Base-by-base conservation (phyloP, 2,888 invertebrate genomes). In the Gasteruption jaculator region DNA sequence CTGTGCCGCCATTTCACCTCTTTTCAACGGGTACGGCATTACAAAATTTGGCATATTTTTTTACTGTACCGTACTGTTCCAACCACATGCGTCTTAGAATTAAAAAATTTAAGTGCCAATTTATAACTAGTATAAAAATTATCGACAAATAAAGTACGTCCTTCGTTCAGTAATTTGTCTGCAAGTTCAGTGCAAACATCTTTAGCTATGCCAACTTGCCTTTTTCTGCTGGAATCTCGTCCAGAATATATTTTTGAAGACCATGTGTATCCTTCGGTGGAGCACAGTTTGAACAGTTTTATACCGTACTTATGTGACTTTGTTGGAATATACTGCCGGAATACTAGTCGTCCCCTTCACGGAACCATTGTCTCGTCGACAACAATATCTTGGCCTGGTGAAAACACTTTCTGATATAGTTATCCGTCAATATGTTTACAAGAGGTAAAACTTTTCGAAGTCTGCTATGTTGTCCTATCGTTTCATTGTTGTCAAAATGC, bases 141-240 rank as follows among this genome's bases (percentile, higher is more conserved):
- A 16, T 48, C 45, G 27, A 44, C 29, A 35, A 32, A 43, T 29
- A 49, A 41, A 35, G 43, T 50, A 10, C 45, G 43, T 15, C 45
- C 41, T 26, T 38, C 25, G 33, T 45, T 32, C 11, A 41, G 5
- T 8, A 44, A 32, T 41, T 41, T 41, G 2, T 40, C 32, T 41
- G 40, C 34, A 16, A 40, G 36, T 32, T 32, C 32, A 15, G 18
- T 14, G 32, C 32, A 32, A 11, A 18, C 32, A 19, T 32, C 18
- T 32, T 32, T 19, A 5, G 32, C 32, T 14, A 32, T 7, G 16
- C 32, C 32, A 32, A 32, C 32, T 32, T 15, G 16, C 32, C 18
- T 7, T 16, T 6, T 57, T 54, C 3, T 3, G 66, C 69, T 26
- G 62, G 40, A 24, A 56, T 54, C 43, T 57, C 47, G 37, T 58